Conservation (phyloP, 2,888 invertebrate genomes). For the Euzophera pinguis region DNA sequence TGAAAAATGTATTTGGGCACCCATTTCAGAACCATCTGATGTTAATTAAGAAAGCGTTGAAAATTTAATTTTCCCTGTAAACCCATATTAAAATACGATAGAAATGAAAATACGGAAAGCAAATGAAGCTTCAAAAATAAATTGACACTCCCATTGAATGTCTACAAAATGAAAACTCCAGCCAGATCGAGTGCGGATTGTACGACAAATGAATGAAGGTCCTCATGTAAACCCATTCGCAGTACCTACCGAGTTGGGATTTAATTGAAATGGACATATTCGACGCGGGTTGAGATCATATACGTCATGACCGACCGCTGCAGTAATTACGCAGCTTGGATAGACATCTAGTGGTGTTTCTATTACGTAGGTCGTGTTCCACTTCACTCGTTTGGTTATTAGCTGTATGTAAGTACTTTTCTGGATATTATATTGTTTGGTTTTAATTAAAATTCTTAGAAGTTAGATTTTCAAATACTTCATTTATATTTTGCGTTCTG, state of each 20-base stretch:
- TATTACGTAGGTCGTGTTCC: conserved; percentile 18
- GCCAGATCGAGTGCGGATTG: not conserved
- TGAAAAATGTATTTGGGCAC: no score
- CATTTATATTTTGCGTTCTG: no score
- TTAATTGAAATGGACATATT: conserved; percentile 67
- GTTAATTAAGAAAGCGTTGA: not conserved
- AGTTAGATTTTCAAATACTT: no score
- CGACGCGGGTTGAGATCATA: conserved; percentile 40
- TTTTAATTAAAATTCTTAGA: no score
- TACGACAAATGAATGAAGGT: conserved; percentile 41
- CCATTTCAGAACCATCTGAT: not conserved
- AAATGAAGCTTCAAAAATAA: conserved; percentile 5
- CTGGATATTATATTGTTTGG: no score
- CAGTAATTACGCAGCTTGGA: conserved; percentile 58
- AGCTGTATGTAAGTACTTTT: not conserved
- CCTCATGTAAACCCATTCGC: conserved; percentile 40
- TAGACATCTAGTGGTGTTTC: conserved; percentile 58
- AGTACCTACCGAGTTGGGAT: conserved; percentile 44
- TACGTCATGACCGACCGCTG: conserved; percentile 42
- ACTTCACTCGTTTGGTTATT: not conserved
- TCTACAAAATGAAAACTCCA: conserved; percentile 1
- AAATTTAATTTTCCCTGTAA: not conserved
- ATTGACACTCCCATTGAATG: conserved; percentile 6
- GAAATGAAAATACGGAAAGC: not conserved
- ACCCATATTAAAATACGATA: not conserved